Percentiles rank a stretch among this genome's conserved stretches.
Evolutionary conservation across 2,797 vertebrate genomes (phyloP).

Genomic region (Tamandua tetradactyla): DNA sequence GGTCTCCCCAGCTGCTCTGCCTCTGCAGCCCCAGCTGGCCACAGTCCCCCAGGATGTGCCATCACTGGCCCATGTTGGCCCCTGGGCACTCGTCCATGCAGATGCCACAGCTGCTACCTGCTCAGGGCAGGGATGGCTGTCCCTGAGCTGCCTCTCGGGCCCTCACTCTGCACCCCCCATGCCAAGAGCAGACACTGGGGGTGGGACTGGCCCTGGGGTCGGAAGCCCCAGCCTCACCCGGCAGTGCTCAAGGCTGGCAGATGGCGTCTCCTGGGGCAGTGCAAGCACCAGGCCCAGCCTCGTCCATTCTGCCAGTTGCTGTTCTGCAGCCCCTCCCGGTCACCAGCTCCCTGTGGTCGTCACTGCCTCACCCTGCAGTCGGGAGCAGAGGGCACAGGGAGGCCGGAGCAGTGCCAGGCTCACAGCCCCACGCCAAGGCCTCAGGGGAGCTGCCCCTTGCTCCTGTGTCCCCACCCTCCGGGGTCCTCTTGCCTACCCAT

Average conservation of each 20-base stretch:
- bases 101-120: not conserved
- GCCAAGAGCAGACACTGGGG: too few species aligned
- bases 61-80: not conserved
- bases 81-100: not conserved
- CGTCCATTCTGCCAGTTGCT: rapidly evolving
- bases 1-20: not conserved
- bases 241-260: too few species aligned
- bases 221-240: too few species aligned
- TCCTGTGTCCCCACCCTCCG: too few species aligned
- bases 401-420: not conserved
- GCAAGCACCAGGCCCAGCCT: too few species aligned
- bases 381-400: not conserved
- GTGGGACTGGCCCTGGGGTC: not conserved
- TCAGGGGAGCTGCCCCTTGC: too few species aligned
- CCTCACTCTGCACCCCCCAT: too few species aligned
- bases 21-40: not conserved
- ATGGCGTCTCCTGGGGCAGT: too few species aligned
- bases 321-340: rapidly evolving
- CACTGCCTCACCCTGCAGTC: too few species aligned
- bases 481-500: too few species aligned
- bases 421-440: not conserved
- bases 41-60: not conserved
- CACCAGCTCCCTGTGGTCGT: rapidly evolving
- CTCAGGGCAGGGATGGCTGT: not conserved
- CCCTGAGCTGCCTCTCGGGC: not conserved